Evolutionary conservation across 2,113 vertebrate species (phyloP).

Genomic region (Barbus barbus): DNA sequence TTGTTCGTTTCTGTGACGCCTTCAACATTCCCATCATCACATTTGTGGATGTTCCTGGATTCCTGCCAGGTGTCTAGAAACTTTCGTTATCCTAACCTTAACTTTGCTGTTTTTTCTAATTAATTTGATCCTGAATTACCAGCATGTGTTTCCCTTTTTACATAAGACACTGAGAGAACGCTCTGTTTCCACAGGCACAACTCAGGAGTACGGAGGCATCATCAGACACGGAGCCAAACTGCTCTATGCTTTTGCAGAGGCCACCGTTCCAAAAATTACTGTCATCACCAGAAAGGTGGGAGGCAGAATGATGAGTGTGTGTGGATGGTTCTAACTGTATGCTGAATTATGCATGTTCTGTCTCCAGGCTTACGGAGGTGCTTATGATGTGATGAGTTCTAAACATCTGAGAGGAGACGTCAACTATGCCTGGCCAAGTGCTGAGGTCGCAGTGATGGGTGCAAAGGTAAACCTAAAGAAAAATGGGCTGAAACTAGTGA

Average conservation of each 20-base stretch:
- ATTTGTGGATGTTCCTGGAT: constrained; percentile 97
- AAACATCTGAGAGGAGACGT: constrained; percentile 93
- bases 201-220: constrained; percentile 96
- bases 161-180: neutral
- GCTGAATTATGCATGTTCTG: constrained; percentile 29
- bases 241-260: constrained; percentile 93
- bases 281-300: constrained; percentile 95
- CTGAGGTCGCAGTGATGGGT: constrained; percentile 97
- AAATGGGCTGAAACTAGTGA: neutral
- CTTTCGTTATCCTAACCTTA: neutral
- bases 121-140: neutral
- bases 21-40: constrained; percentile 98
- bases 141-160: constrained; percentile 53
- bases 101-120: neutral
- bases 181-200: constrained; percentile 78
- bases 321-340: constrained; percentile 52
- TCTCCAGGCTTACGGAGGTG: constrained; percentile 91
- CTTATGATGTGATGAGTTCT: constrained; percentile 99
- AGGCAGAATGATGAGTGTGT: neutral
- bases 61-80: constrained; percentile 86
- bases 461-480: constrained; percentile 81
- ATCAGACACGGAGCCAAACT: constrained; percentile 96
- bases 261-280: constrained; percentile 96
- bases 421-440: constrained; percentile 96
- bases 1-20: constrained; percentile 96